phyloP scores from a whole-genome alignment of 2,113 vertebrate species.

The rat (Rattus norvegicus) region DNA sequence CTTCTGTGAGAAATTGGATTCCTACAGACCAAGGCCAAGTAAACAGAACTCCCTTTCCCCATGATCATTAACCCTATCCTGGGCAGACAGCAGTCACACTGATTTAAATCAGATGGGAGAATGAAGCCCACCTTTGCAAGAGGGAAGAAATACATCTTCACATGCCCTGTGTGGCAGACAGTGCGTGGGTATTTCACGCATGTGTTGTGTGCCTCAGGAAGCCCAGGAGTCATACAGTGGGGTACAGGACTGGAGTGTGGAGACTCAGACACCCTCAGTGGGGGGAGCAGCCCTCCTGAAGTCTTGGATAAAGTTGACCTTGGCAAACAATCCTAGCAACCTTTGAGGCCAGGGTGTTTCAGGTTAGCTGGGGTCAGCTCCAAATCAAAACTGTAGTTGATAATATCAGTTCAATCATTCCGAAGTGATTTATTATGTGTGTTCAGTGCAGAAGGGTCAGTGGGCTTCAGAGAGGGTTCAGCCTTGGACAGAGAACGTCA shows the following conservation, averaged over 20 bases:
- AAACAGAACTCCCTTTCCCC: slow-evolving; percentile 43
- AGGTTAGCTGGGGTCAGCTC: neutral
- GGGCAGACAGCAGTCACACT: slow-evolving; percentile 50
- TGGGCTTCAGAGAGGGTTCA: neutral
- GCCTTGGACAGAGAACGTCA: slow-evolving; percentile 7
- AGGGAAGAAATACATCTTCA: neutral
- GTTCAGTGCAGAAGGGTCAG: slow-evolving; percentile 5
- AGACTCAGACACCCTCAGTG: neutral
- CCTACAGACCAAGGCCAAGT: slow-evolving; percentile 52
- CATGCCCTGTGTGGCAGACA: neutral
- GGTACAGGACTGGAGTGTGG: neutral
- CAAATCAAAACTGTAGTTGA: slow-evolving; percentile 48
- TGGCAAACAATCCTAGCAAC: neutral
- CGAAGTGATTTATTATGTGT: neutral
- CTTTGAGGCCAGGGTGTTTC: neutral
- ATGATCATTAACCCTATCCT: slow-evolving; percentile 75
- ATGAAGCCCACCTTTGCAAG: neutral
- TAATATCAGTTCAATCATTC: slow-evolving; percentile 15
- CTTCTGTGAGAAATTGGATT: slow-evolving; percentile 52
- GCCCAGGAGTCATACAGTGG: neutral
- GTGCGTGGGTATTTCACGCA: neutral
- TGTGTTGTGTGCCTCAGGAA: neutral
- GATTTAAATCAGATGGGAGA: slow-evolving; percentile 80
- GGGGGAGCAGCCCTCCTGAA: neutral
- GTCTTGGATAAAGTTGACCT: neutral